These are phyloP conservation scores for Eulemur albifrons DNA, from an alignment of 2,797 vertebrate species.

Conservation along the genomic window DNA sequence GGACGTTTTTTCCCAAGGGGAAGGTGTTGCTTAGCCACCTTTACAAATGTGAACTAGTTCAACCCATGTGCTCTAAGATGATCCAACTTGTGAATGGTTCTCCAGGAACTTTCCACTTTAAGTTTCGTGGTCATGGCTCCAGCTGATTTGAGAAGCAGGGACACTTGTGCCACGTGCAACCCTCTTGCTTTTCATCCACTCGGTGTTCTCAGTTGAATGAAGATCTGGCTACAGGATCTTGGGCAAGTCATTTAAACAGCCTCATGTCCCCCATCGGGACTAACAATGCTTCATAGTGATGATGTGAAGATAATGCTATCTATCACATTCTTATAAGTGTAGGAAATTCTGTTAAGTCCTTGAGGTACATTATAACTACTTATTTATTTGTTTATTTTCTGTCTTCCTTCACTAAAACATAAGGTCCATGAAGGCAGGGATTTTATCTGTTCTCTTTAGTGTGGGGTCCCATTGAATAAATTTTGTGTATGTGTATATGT, in stretches of 20 bases:
- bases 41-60: not conserved
- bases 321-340: not conserved
- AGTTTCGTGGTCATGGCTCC: not conserved
- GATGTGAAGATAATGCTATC: not conserved
- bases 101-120: not conserved
- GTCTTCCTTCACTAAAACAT: not conserved
- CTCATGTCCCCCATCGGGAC: not conserved
- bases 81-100: not conserved
- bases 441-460: not conserved
- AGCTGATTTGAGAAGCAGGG: not conserved
- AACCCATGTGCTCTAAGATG: not conserved
- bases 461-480: not conserved
- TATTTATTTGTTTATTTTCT: not conserved
- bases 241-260: not conserved
- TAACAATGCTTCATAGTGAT: not conserved
- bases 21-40: not conserved
- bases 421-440: not conserved
- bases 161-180: fast-evolving
- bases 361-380: not conserved
- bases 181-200: not conserved
- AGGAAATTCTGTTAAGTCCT: not conserved
- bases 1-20: not conserved
- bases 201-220: not conserved
- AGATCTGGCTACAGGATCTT: not conserved
- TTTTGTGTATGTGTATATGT: no score